A percentile compares a stretch with the other conserved stretches of the same genome.
Evolutionary conservation across 1,140 invertebrate species (phyloP).

Genomic region (Cecropterus lyciades): DNA sequence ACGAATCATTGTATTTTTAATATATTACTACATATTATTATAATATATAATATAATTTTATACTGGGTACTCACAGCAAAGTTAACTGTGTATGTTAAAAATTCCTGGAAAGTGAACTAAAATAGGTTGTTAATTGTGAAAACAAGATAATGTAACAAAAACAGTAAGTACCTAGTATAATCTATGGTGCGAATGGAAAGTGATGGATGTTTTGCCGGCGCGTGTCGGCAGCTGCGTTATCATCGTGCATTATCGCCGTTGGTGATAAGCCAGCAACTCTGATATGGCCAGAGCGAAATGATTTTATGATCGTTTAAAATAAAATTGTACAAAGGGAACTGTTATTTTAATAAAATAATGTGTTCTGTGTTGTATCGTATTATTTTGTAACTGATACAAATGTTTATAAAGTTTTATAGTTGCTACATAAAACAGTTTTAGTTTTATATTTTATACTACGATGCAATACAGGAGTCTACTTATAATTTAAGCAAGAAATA

Average conservation of each 20-base stretch:
- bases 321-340: slow-evolving; percentile 11
- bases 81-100: too few relatives aligned
- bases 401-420: neutral
- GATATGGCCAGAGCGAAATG: slow-evolving; percentile 50
- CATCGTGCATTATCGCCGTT: slow-evolving; percentile 54
- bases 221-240: slow-evolving; percentile 64
- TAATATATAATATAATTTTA: neutral
- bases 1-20: too few relatives aligned
- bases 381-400: neutral
- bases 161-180: slow-evolving; percentile 2
- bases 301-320: slow-evolving; percentile 33
- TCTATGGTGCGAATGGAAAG: slow-evolving; percentile 41
- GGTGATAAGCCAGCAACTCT: slow-evolving; percentile 51
- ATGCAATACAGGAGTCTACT: too few relatives aligned
- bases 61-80: neutral
- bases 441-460: too few relatives aligned
- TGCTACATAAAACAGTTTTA: too few relatives aligned
- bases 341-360: slow-evolving; percentile 13
- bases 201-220: slow-evolving; percentile 54
- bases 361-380: neutral
- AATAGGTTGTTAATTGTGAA: too few relatives aligned
- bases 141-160: slow-evolving; percentile 4
- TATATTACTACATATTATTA: too few relatives aligned
- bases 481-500: too few relatives aligned
- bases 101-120: too few relatives aligned